Evolutionary conservation across 1,140 invertebrate genomes (phyloP).

Genomic region (Dendrolimus punctatus): DNA sequence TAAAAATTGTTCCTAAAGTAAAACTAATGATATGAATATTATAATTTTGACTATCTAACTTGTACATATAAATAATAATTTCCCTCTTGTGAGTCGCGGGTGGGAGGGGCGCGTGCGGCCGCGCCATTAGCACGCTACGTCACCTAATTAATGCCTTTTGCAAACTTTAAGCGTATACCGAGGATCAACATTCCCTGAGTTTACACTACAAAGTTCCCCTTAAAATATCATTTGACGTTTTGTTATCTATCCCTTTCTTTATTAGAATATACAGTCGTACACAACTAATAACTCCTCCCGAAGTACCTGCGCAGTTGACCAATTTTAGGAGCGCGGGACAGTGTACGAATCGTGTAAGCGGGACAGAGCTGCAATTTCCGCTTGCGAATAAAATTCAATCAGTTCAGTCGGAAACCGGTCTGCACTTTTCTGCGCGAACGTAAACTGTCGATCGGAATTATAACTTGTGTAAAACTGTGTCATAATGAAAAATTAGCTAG

Average conservation of each 20-base stretch:
- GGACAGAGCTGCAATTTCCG: no score
- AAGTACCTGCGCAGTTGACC: no score
- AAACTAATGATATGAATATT: slow-evolving; percentile 70
- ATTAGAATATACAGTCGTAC: slow-evolving; percentile 8
- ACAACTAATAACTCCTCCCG: no score
- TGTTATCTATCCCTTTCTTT: slow-evolving; percentile 25
- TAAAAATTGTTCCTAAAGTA: slow-evolving; percentile 62
- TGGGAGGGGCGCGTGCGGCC: slow-evolving; percentile 16
- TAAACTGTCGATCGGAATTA: no score
- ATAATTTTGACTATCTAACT: slow-evolving; percentile 68
- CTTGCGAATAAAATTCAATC: no score
- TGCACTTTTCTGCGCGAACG: no score
- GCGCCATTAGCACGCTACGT: slow-evolving; percentile 15
- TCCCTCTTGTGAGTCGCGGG: slow-evolving; percentile 17
- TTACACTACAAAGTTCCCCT: slow-evolving; percentile 41
- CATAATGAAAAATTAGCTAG: slow-evolving; percentile 49
- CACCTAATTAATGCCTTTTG: slow-evolving; percentile 27
- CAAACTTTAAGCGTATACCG: slow-evolving; percentile 30
- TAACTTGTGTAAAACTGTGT: slow-evolving; percentile 28
- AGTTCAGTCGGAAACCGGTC: no score
- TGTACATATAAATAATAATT: slow-evolving; percentile 36
- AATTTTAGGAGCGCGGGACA: no score
- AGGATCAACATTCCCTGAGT: slow-evolving; percentile 22
- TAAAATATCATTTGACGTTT: slow-evolving; percentile 29
- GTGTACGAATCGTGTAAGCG: no score